Evolutionary conservation across 2,888 invertebrate genomes (phyloP).

Genomic region (Drosophila anomalipes): DNA sequence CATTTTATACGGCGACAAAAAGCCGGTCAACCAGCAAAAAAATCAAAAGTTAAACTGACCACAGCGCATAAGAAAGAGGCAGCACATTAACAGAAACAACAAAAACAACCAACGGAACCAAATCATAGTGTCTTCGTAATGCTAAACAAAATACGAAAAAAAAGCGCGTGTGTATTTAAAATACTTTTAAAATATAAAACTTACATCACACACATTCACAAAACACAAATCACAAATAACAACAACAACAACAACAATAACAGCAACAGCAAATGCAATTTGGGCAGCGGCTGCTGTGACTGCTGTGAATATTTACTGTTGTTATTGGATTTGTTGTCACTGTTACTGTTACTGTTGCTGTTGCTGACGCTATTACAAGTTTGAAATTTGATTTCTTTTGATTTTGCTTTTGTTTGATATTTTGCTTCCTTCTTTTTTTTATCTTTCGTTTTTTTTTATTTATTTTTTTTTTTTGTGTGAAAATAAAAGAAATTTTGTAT

Average conservation of each 20-base stretch:
- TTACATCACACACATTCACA: constrained; percentile 67
- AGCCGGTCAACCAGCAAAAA: constrained; percentile 36
- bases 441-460: constrained; percentile 20
- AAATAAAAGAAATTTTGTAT: constrained; percentile 67
- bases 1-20: constrained; percentile 32
- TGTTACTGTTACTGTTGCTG: constrained; percentile 22
- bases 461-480: constrained; percentile 42
- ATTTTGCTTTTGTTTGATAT: constrained; percentile 63
- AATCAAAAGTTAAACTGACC: constrained; percentile 22
- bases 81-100: constrained; percentile 23
- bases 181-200: constrained; percentile 54
- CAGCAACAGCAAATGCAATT: constrained; percentile 41
- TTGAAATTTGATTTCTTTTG: constrained; percentile 77
- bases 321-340: constrained; percentile 10
- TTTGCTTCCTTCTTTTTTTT: constrained; percentile 55
- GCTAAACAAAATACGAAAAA: constrained; percentile 6
- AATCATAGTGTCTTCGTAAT: constrained; percentile 10
- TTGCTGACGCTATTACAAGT: constrained; percentile 52
- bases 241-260: constrained; percentile 5
- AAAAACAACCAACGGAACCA: constrained; percentile 25
- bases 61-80: constrained; percentile 19
- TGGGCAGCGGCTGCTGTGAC: constrained; percentile 42
- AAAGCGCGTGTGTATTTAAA: constrained; percentile 21
- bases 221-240: constrained; percentile 31
- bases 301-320: constrained; percentile 35